phyloP scores from a whole-genome alignment of 2,113 vertebrate species.

The Clupea harengus region DNA sequence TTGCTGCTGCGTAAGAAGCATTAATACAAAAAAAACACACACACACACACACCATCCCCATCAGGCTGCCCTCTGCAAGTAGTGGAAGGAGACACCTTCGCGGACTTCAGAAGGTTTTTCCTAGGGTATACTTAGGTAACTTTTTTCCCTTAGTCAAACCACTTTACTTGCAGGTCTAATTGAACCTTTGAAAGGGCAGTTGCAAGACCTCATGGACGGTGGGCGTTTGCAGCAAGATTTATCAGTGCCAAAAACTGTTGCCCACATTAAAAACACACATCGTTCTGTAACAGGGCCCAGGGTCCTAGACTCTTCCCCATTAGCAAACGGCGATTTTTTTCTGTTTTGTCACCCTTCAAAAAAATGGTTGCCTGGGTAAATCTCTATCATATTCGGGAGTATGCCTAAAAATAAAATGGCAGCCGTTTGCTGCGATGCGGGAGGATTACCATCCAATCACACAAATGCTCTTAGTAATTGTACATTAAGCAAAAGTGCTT shows the following conservation, averaged over 20 bases:
- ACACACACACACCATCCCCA: background rate
- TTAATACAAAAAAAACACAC: background rate
- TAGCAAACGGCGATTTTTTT: background rate
- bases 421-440: constrained; percentile 54
- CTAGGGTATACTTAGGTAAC: too few species aligned
- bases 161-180: background rate
- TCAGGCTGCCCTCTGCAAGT: background rate
- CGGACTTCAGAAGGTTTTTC: too few species aligned
- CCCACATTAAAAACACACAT: background rate
- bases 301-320: background rate
- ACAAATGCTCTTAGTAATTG: constrained; percentile 67
- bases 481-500: constrained; percentile 58
- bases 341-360: background rate
- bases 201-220: background rate
- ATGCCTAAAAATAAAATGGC: constrained; percentile 62
- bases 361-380: constrained; percentile 32
- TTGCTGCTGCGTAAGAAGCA: background rate
- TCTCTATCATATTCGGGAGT: constrained; percentile 50
- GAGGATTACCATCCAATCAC: constrained; percentile 72
- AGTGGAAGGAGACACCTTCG: too few species aligned
- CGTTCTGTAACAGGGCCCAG: background rate
- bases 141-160: background rate
- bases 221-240: background rate
- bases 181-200: background rate
- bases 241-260: background rate